Evolutionary conservation across 2,113 vertebrate genomes (phyloP), one percentile per base, ranked within the genome.

Genomic region (Psilopsiagon aymara): DNA sequence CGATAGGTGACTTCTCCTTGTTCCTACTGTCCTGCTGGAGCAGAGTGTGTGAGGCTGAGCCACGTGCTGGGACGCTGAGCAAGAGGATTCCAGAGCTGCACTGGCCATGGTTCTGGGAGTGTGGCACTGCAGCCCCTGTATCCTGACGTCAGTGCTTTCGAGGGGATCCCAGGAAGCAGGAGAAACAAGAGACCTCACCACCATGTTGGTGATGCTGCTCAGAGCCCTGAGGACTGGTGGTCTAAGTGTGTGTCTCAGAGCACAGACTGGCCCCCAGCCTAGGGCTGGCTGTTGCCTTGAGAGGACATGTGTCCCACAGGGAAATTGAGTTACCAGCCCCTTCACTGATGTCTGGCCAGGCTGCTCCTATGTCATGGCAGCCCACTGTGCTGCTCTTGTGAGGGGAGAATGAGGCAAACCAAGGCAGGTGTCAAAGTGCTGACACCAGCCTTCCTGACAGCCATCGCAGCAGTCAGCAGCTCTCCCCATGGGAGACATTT

Each of bases 61-160:
- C 1, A 1, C 12, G 29, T 16, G 2, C 16, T 27, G 52, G 47
- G 31, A 28, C 0, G 1, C 14, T 2, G 53, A 47, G 39, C 17
- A 80, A 18, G 43, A 63, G 39, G 10, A 24, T 35, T 67, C 25
- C 86, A 60, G 78, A 89, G 75, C 55, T 63, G 66, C 70, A 37
- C n/a, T 15, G n/a, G 29, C 66, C 10, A 0, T 0, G 4, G 64
- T n/a, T 67, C n/a, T 17, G 55, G 51, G 19, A 28, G 52, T 21
- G 23, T 28, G 71, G 57, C 9, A 7, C 13, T 4, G 11, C 11
- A 79, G 31, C 7, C 39, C 46, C 46, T 52, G 51, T 66, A 0
- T 37, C 18, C 66, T 31, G 59, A 63, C 27, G 29, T 19, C 62
- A 27, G 69, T 39, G 69, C 41, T 67, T 37, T 37, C 1, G 4